phyloP scores from a whole-genome alignment of 2,113 vertebrate species.

The Pangasianodon gigas region DNA sequence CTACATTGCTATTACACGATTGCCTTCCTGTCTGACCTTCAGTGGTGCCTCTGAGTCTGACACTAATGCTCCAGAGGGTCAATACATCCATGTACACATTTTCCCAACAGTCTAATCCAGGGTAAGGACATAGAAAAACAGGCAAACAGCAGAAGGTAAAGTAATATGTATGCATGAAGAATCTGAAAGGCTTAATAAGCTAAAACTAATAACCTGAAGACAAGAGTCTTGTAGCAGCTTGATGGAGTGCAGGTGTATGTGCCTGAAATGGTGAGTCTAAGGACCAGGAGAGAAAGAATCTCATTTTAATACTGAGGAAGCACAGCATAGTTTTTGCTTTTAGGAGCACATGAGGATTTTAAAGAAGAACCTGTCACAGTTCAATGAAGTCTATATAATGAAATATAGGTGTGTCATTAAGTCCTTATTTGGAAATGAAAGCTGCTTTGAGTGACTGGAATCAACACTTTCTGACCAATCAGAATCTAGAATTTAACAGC shows the following conservation, averaged over 20 bases:
- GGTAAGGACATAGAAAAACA: constrained; percentile 7
- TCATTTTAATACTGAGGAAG: background rate
- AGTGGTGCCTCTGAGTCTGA: constrained; percentile 47
- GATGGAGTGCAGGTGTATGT: background rate
- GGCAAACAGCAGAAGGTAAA: background rate
- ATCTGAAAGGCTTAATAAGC: background rate
- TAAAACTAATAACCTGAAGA: background rate
- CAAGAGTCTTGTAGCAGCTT: background rate
- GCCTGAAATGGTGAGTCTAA: background rate
- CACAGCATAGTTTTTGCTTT: background rate
- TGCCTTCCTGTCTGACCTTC: constrained; percentile 53
- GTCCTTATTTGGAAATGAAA: too few species aligned
- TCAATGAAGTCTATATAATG: background rate
- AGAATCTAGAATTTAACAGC: too few species aligned
- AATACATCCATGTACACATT: background rate
- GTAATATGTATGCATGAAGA: background rate
- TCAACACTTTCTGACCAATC: too few species aligned
- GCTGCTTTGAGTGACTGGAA: background rate
- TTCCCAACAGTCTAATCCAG: constrained; percentile 52
- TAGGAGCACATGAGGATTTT: background rate
- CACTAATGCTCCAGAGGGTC: background rate
- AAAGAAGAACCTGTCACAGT: background rate
- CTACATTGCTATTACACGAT: background rate
- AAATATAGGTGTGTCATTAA: background rate
- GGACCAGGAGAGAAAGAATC: background rate